Evolutionary conservation across 1,140 invertebrate species (phyloP), one percentile per base, ranked within the genome.

Genomic region (Conus betulinus): DNA sequence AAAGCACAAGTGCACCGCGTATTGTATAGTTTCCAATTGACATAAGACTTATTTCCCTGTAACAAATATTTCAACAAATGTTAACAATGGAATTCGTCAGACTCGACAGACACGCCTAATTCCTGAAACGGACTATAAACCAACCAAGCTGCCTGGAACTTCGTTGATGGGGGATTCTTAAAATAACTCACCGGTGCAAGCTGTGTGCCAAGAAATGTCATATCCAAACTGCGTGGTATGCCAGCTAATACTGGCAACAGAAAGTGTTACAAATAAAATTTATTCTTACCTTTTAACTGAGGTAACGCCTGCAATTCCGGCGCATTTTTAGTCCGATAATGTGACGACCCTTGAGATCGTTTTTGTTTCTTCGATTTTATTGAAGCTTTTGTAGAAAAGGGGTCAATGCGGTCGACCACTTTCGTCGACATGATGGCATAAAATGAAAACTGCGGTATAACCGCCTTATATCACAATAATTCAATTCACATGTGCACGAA

Each of bases 301-400:
- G 95, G 94, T 90, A 95, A 93, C 82, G 94, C 93, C 85, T 94
- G 93, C 74, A 95, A 90, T 92, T 95, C 95, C 81, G 94, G 94
- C 74, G 94, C 93, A 93, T 94, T 94, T 93, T 95, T 95, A 89
- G 94, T 94, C 89, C 95, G 91, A 92, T 95, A 95, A 93, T 95
- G 95, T 88, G 95, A 95, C 86, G 95, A 95, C 87, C 95, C 95
- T 91, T 95, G 95, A 91, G 94, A 94, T 92, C 94, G 91, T 92
- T 95, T 95, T 91, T 95, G 95, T 90, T 95, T 95, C 92, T 95
- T 95, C 63, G 94, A 93, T 92, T 95, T 95, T 79, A 95, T 94
- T 78, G 94, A 92, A 87, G 92, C 92, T 91, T 95, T 95, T 87
- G 91, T 94, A 27, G 94, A 93, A 90, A 95, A 95, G 25, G 95